Evolutionary conservation across 2,113 vertebrate species (phyloP).

Genomic region (Addax nasomaculatus): DNA sequence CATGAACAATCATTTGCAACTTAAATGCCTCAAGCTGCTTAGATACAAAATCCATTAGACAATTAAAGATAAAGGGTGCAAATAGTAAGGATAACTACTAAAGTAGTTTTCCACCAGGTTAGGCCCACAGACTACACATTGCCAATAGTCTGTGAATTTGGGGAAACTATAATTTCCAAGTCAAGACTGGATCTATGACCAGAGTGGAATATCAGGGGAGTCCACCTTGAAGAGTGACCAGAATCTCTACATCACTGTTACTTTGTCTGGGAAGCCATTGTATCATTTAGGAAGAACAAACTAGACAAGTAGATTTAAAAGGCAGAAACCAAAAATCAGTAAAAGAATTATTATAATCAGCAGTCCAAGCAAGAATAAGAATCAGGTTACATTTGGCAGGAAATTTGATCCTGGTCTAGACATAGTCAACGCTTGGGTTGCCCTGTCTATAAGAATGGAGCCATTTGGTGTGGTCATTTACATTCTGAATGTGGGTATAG

Average conservation of each 20-base stretch:
- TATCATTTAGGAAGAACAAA: not conserved
- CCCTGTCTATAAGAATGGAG: not conserved
- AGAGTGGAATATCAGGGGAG: not conserved
- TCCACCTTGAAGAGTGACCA: not conserved
- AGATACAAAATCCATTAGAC: not conserved
- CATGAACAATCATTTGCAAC: not conserved
- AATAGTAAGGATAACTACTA: not conserved
- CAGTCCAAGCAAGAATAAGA: not conserved
- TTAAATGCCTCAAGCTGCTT: not conserved
- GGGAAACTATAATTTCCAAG: not conserved
- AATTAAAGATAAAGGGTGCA: not conserved
- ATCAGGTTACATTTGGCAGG: not conserved
- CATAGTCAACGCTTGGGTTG: rapidly evolving
- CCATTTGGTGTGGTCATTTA: not conserved
- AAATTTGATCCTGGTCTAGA: not conserved
- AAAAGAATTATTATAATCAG: not conserved
- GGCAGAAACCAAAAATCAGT: not conserved
- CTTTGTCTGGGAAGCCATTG: not conserved
- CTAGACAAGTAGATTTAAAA: not conserved
- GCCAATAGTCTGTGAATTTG: not conserved
- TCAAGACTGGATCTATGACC: not conserved
- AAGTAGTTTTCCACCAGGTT: not conserved
- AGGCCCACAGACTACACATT: not conserved
- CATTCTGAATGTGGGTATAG: not conserved
- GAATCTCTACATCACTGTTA: not conserved